Conservation (phyloP, 2,888 invertebrate genomes). For the Euplagia quadripunctaria region DNA sequence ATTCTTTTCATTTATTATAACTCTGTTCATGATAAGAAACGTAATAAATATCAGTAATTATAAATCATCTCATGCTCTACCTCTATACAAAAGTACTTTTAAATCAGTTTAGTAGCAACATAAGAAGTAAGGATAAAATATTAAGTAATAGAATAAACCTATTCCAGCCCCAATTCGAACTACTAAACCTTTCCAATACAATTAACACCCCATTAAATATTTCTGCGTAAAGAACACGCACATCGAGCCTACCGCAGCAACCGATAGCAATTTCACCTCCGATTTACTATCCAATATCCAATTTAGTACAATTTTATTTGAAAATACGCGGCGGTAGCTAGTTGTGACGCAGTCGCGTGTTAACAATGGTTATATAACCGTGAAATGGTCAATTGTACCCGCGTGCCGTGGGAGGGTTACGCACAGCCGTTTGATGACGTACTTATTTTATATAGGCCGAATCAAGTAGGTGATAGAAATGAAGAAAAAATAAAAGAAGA, state of each 20-base stretch:
- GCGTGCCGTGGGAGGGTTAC: slow-evolving; percentile 6
- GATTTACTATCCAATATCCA: slow-evolving; percentile 40
- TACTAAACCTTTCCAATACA: neutral
- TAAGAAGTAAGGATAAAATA: neutral
- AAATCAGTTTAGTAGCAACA: neutral
- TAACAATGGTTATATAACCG: slow-evolving; percentile 40
- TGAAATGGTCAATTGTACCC: slow-evolving; percentile 53
- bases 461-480: slow-evolving; percentile 18
- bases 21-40: neutral
- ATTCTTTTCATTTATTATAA: neutral
- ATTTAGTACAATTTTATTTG: slow-evolving; percentile 45
- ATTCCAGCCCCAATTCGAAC: neutral
- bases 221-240: slow-evolving; percentile 28
- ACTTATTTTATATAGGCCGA: slow-evolving; percentile 14
- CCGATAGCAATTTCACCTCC: slow-evolving; percentile 37
- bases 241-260: slow-evolving; percentile 23
- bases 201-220: slow-evolving; percentile 16
- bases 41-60: neutral
- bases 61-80: neutral
- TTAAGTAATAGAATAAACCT: neutral
- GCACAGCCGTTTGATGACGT: slow-evolving; percentile 14
- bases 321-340: slow-evolving; percentile 29
- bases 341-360: slow-evolving; percentile 34
- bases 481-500: slow-evolving; percentile 7
- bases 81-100: neutral